Evolutionary conservation across 92 coral and sea anemone species (phyloP).

Genomic region (Anthopleura xanthogrammica): DNA sequence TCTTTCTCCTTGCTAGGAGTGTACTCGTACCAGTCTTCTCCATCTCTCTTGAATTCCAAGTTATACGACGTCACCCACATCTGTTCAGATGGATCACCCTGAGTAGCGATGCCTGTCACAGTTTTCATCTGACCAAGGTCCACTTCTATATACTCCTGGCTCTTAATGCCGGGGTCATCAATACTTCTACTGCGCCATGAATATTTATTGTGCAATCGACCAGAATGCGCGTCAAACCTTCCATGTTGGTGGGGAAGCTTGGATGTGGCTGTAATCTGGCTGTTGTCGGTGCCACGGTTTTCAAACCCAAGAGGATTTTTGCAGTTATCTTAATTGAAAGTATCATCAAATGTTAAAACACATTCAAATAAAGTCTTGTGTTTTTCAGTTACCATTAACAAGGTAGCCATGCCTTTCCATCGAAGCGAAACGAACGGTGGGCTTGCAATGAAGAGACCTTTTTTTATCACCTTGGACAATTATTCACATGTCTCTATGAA

Average conservation of each 20-base stretch:
- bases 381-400: too few relatives aligned
- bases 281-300: conserved; percentile 14
- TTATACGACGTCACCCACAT: conserved; percentile 44
- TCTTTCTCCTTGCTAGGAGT: conserved; percentile 20
- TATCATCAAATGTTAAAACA: too few relatives aligned
- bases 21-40: conserved; percentile 21
- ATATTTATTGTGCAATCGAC: conserved; percentile 10
- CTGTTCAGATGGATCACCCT: conserved; percentile 19
- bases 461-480: too few relatives aligned
- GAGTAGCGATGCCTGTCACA: conserved; percentile 38
- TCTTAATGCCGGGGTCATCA: background rate
- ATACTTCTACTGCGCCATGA: conserved; percentile 14
- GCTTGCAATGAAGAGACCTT: too few relatives aligned
- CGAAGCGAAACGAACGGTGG: too few relatives aligned
- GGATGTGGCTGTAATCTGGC: conserved; percentile 14
- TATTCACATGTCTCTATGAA: too few relatives aligned
- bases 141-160: conserved; percentile 21
- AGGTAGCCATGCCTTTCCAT: too few relatives aligned
- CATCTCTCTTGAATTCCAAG: conserved; percentile 6
- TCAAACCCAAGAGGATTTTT: conserved; percentile 22
- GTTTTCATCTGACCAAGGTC: conserved; percentile 45
- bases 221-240: background rate
- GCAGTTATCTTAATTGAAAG: conserved; percentile 7
- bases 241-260: background rate
- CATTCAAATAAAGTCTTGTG: too few relatives aligned